phyloP scores from a whole-genome alignment of 2,797 vertebrate genomes.

The Lophotriccus pileatus region DNA sequence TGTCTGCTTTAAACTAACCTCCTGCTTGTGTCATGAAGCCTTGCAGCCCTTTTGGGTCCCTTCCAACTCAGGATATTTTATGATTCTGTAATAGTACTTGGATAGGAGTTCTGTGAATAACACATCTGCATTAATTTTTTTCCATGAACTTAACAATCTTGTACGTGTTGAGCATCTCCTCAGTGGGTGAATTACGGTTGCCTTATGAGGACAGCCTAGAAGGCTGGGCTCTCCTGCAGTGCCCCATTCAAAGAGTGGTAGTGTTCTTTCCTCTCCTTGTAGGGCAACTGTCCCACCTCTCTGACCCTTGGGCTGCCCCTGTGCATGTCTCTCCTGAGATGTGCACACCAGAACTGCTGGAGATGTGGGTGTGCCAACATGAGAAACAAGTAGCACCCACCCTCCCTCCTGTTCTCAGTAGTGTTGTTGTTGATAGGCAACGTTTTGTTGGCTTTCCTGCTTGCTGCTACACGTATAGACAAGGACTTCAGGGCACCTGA shows the following conservation, averaged over 20 bases:
- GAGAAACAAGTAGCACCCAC: background rate
- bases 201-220: background rate
- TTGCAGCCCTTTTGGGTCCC: background rate
- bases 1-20: background rate
- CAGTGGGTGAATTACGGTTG: background rate
- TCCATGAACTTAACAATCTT: background rate
- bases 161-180: background rate
- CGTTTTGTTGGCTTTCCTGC: background rate
- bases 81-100: background rate
- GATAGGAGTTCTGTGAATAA: background rate
- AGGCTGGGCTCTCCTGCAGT: background rate
- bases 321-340: background rate
- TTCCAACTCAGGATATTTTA: background rate
- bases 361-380: background rate
- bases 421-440: background rate
- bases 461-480: background rate
- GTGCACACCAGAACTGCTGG: background rate
- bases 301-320: background rate
- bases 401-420: background rate
- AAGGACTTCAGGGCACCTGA: background rate
- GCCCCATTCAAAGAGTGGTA: fast-evolving
- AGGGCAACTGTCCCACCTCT: background rate
- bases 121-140: background rate
- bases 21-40: background rate
- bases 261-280: background rate